Base-by-base conservation (phyloP, 2,888 invertebrate species). In the Rhagophthalmus giganteus region DNA sequence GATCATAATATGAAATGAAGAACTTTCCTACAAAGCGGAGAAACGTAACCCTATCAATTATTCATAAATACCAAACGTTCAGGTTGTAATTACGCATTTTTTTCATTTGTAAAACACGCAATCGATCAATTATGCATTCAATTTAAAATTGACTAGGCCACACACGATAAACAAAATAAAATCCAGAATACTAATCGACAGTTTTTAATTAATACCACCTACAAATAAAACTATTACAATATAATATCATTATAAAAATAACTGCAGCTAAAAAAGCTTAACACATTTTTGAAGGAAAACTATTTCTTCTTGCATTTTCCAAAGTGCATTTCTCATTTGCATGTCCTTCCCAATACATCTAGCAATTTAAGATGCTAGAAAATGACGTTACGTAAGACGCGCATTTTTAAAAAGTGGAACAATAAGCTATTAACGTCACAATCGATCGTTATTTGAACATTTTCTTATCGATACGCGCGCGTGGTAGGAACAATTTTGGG, bases 11-110 rank as follows among this genome's bases (percentile, higher is more conserved):
- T 8, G 26, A 37, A 37, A 25, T 25, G 11, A 37, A 37, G 40
- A 31, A 40, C 26, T 44, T 34, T 20, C n/a, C 15, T 10, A 33
- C 32, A 34, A 16, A 33, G 15, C 34, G 15, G n/a, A 33, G 34
- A 33, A 33, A 34, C 26, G 14, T 24, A 30, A 28, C 35, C 35
- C 34, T 30, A 34, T 44, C 24, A 44, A 44, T 44, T 44, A 44
- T 44, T 35, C 35, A 34, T 30, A 27, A 34, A 44, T 27, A 44
- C 27, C 35, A 35, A 44, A 35, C 34, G 20, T 35, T 34, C 32
- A n/a, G 9, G n/a, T 38, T 27, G 26, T 25, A 37, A 37, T 25
- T 11, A 15, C 11, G 8, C 11, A 13, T 28, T 37, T 24, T 35
- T 37, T 27, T 16, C 11, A 24, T 34, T n/a, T 26, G 25, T 25